phyloP scores from a whole-genome alignment of 2,113 vertebrate genomes.

The Todiramphus saurophagus region DNA sequence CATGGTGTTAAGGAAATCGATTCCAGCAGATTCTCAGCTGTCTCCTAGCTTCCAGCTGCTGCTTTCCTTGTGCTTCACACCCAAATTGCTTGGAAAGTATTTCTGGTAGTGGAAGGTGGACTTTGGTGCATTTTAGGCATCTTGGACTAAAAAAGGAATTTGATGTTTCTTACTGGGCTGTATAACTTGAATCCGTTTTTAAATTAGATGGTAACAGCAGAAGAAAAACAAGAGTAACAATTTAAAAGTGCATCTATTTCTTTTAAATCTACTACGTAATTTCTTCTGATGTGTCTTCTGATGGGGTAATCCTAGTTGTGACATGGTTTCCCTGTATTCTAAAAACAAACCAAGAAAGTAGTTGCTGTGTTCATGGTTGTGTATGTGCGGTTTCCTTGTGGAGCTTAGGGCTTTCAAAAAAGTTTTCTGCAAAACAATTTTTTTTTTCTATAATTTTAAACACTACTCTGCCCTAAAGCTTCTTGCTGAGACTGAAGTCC shows the following conservation, averaged over 20 bases:
- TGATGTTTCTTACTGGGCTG: constrained; percentile 12
- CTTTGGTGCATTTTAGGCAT: constrained; percentile 35
- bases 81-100: constrained; percentile 49
- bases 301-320: neutral
- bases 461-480: neutral
- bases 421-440: neutral
- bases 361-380: neutral
- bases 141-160: neutral
- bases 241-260: neutral
- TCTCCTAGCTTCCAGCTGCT: constrained; percentile 53
- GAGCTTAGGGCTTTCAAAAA: neutral
- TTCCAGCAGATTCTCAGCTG: constrained; percentile 43
- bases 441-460: neutral
- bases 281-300: neutral
- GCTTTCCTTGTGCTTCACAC: neutral
- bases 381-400: neutral
- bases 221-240: neutral
- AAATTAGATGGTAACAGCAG: neutral
- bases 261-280: neutral
- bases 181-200: neutral
- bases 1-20: neutral
- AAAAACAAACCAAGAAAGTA: neutral
- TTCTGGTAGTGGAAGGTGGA: constrained; percentile 44
- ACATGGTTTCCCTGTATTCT: neutral
- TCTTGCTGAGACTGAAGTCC: neutral